Conservation (phyloP, 1,140 invertebrate genomes). For the Hyles vespertilio region DNA sequence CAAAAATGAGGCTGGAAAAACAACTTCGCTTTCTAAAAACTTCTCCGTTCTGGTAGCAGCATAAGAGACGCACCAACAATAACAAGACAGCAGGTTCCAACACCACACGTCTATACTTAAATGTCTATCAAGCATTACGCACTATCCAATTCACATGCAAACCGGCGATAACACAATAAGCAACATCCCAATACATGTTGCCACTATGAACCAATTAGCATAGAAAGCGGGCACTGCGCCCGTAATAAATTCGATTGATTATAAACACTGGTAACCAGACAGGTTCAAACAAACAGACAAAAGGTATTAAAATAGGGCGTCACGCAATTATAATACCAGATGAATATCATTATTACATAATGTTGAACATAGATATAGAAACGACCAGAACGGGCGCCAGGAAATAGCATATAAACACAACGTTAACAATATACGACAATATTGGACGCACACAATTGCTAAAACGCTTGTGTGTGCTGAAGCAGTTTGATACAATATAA, state of each 20-base stretch:
- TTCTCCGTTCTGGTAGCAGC: no score
- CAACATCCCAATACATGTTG: slow-evolving; percentile 27
- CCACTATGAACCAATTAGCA: slow-evolving; percentile 35
- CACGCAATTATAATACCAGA: slow-evolving; percentile 40
- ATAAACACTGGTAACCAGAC: slow-evolving; percentile 34
- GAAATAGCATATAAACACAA: slow-evolving; percentile 18
- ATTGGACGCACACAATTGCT: slow-evolving; percentile 22
- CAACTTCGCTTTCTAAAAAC: not conserved
- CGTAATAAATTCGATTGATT: slow-evolving; percentile 37
- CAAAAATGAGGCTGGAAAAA: not conserved
- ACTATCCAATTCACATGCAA: slow-evolving; percentile 27
- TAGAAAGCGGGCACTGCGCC: slow-evolving; percentile 33
- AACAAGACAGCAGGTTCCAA: slow-evolving; percentile 10
- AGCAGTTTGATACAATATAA: slow-evolving; percentile 20
- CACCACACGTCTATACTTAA: slow-evolving; percentile 15
- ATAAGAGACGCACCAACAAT: not conserved
- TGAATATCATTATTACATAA: slow-evolving; percentile 42
- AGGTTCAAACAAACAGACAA: slow-evolving; percentile 35
- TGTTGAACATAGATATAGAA: slow-evolving; percentile 6
- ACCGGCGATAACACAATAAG: slow-evolving; percentile 32
- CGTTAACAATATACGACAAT: slow-evolving; percentile 17
- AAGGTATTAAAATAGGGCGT: slow-evolving; percentile 50
- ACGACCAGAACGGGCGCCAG: slow-evolving; percentile 8
- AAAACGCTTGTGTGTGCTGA: slow-evolving; percentile 32
- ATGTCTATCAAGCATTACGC: slow-evolving; percentile 24